Percentiles rank a stretch among this genome's conserved stretches.
Evolutionary conservation across 2,113 vertebrate genomes (phyloP).

Genomic region (Ammospiza nelsoni): DNA sequence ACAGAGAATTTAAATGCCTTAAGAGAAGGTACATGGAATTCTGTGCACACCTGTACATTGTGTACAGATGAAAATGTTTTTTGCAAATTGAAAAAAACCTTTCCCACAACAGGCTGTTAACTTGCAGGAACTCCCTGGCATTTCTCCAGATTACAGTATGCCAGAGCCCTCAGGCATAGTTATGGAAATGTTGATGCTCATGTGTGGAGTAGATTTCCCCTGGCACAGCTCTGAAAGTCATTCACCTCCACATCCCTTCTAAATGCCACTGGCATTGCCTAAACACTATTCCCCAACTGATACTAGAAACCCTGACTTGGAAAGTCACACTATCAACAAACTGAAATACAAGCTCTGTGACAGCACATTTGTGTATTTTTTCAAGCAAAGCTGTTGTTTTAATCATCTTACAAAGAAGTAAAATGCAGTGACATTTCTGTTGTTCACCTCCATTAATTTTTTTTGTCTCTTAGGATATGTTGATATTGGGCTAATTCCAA

Average conservation of each 20-base stretch:
- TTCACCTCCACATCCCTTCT: background rate
- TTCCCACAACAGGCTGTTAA: background rate
- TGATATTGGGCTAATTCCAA: conserved; percentile 92
- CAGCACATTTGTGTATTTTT: background rate
- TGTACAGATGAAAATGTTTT: background rate
- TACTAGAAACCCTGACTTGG: background rate
- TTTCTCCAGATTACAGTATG: background rate
- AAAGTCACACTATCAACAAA: background rate
- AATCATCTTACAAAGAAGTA: background rate
- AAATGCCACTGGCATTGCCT: background rate
- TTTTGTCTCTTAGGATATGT: conserved; percentile 83
- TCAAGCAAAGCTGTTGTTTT: background rate
- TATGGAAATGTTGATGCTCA: background rate
- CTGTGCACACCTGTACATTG: accelerated
- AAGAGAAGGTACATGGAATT: background rate
- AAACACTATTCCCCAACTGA: background rate
- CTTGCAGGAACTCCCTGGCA: background rate
- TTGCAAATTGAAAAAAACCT: background rate
- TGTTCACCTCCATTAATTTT: background rate
- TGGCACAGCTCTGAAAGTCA: background rate
- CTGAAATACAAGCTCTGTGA: background rate
- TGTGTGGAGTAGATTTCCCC: background rate
- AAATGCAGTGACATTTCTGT: background rate
- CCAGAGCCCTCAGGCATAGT: background rate
- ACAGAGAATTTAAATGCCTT: background rate